Evolutionary conservation across 2,888 invertebrate genomes (phyloP), one percentile per base, ranked within the genome.

Genomic region (Patella pellucida): DNA sequence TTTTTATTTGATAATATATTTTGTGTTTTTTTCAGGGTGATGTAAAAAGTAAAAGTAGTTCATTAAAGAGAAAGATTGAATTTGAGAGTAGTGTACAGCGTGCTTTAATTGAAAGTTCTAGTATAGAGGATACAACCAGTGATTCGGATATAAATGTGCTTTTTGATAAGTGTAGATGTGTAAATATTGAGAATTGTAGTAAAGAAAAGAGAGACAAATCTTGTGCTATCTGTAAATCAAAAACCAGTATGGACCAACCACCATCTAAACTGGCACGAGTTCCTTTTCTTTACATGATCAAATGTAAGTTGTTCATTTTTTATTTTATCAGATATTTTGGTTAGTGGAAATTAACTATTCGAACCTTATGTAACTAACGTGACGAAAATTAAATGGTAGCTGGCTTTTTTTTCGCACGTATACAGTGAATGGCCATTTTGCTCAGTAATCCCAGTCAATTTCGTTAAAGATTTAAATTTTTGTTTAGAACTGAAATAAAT

Each of bases 261-360:
- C 62, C 62, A 62, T 62, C 62, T 23, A 62, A 23, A 23, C 11
- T 62, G 14, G 62, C 19, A 11, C 19, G 62, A 11, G 23, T 62
- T 23, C 62, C 62, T 62, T 62, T 62, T 62, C 23, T 62, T 23
- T 62, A 62, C 23, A 62, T 62, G 19, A 23, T 62, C 62, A 62
- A 62, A 62, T 62, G 62, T 62, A 62, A 62, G 62, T 62, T 23
- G 19, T 41, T 41, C 41, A 9, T 7, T 41, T 41, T 41, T 41
- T 41, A 41, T 41, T 41, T 41, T 41, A 41, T 41, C 9, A 9
- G 41, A 41, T 41, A 41, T 41, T 41, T 41, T 31, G 31, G 31
- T 31, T 31, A 31, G 31, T 31, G 31, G 31, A 31, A 31, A 4
- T 2, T 31, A 2, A 31, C 31, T 31, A 31, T n/a, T n/a, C n/a